These are phyloP conservation scores for Chloroceryle aenea DNA, from an alignment of 2,113 vertebrate genomes.

Conservation along the genomic window DNA sequence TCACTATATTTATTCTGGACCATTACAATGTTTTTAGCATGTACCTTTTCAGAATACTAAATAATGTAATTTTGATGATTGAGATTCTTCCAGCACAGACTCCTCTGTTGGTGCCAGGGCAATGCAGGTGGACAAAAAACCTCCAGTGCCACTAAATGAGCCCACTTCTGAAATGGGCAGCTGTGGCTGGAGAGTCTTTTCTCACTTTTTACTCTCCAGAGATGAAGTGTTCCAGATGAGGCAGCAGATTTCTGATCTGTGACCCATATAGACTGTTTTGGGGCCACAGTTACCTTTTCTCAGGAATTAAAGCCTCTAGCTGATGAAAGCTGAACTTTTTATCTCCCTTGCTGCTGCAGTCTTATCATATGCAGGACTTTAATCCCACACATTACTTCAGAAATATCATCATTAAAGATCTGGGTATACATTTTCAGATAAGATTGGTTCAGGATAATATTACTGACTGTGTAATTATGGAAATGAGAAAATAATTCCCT, in stretches of 20 bases:
- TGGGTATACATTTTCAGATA: conserved; percentile 37
- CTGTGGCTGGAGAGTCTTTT: background rate
- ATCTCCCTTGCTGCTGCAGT: background rate
- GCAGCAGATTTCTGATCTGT: background rate
- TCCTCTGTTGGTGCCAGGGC: background rate
- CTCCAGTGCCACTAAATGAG: background rate
- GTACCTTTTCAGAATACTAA: background rate
- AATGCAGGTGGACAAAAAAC: background rate
- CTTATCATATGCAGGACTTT: background rate
- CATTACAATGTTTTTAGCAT: background rate
- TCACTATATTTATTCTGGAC: background rate
- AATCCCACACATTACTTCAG: conserved; percentile 24
- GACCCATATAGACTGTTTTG: background rate
- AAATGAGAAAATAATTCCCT: conserved; percentile 57
- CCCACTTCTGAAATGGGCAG: background rate
- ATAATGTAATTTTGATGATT: background rate
- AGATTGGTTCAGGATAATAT: conserved; percentile 33
- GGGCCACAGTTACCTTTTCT: background rate
- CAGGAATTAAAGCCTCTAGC: background rate
- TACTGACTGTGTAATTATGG: conserved; percentile 49
- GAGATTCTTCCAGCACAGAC: background rate
- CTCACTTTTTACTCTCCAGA: background rate
- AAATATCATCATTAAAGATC: conserved; percentile 12
- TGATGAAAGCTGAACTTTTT: background rate
- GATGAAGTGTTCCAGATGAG: background rate